Conservation (phyloP, 2,888 invertebrate species). For the Megamerina dolium region DNA sequence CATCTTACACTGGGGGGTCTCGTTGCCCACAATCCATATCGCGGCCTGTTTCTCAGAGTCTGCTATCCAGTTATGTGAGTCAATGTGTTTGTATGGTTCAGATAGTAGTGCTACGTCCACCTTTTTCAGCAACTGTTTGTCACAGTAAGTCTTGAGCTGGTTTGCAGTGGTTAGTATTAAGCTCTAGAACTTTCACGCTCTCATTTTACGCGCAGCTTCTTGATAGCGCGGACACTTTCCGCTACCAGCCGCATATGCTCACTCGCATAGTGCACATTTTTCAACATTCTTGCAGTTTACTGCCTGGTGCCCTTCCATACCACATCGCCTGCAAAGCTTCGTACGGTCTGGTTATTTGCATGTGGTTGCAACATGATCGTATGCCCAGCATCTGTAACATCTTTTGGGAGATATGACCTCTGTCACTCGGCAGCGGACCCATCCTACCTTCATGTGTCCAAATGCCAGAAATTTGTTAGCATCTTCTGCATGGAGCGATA, state of each 20-base stretch:
- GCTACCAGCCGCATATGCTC: background rate
- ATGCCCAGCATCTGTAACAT: background rate
- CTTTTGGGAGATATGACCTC: background rate
- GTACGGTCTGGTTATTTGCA: background rate
- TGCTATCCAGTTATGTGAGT: no score
- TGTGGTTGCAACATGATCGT: background rate
- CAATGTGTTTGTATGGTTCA: background rate
- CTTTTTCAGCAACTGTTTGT: background rate
- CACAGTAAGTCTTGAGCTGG: background rate
- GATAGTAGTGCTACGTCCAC: background rate
- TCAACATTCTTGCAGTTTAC: background rate
- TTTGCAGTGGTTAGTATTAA: background rate
- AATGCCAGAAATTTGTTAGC: background rate
- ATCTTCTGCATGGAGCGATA: background rate
- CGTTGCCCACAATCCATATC: background rate
- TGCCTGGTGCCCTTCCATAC: background rate
- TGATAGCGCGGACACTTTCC: background rate
- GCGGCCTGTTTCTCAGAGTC: background rate
- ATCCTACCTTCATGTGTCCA: background rate
- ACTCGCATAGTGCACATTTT: no score
- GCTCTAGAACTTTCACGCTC: background rate
- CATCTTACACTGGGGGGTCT: background rate
- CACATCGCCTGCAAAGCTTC: background rate
- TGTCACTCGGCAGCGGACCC: background rate
- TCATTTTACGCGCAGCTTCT: background rate